phyloP scores from a whole-genome alignment of 30 jellyfish, hydroid and myxozoan species.

The Nemopilema nomurai region DNA sequence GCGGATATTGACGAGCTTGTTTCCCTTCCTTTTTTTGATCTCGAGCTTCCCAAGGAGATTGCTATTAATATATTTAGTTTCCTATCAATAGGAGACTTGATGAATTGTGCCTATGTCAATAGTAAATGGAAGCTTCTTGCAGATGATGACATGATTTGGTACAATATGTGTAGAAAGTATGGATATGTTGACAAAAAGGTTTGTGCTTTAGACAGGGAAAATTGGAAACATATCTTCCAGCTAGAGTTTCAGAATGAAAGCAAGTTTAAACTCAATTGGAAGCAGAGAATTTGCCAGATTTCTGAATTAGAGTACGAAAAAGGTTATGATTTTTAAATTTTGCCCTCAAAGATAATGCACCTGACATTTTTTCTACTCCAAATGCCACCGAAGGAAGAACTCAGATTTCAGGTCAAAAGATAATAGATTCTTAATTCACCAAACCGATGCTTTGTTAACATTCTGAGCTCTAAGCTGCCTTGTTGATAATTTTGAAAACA shows the following conservation, averaged over 20 bases:
- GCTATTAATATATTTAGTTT: constrained; percentile 67
- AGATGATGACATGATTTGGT: constrained; percentile 88
- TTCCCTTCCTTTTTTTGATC: constrained; percentile 78
- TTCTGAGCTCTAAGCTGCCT: too few species aligned
- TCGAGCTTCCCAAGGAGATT: constrained; percentile 86
- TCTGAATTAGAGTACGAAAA: constrained; percentile 75
- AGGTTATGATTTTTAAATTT: too few species aligned
- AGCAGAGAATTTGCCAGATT: constrained; percentile 68
- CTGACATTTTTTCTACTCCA: too few species aligned
- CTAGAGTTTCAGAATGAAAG: constrained; percentile 16
- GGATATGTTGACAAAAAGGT: constrained; percentile 27
- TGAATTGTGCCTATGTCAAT: constrained; percentile 70
- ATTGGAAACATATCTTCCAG: constrained; percentile 65
- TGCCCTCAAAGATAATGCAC: too few species aligned
- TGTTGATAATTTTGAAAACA: too few species aligned
- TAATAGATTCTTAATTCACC: too few species aligned
- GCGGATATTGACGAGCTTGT: constrained; percentile 84
- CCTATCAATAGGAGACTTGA: constrained; percentile 55
- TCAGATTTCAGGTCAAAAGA: too few species aligned
- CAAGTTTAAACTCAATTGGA: constrained; percentile 66
- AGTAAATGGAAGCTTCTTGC: constrained; percentile 73
- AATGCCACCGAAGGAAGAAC: too few species aligned
- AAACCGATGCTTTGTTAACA: too few species aligned
- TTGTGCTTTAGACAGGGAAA: constrained; percentile 50
- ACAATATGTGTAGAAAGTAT: constrained; percentile 20